Percentiles rank a stretch among this genome's conserved stretches.
phyloP scores from a whole-genome alignment of 2,797 vertebrate species.

The Gymnoscopelus braueri region DNA sequence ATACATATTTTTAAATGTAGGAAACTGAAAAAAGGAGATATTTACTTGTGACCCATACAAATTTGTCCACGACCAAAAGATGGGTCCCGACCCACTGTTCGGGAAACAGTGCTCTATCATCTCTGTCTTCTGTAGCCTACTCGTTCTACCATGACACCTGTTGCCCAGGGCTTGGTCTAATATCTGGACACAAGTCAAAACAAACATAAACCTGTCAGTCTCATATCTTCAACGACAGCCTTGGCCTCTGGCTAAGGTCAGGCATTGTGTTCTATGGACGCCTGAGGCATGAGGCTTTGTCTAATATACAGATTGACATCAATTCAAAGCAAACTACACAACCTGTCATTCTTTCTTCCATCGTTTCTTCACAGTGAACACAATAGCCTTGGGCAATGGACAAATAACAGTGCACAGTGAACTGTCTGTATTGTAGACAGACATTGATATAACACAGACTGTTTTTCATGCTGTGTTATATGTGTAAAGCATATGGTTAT shows the following conservation, averaged over 20 bases:
- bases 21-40: no score
- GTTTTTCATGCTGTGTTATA: no score
- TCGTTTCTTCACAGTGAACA: conserved; percentile 28
- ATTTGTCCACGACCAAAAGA: no score
- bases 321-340: conserved; percentile 55
- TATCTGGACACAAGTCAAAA: conserved; percentile 6
- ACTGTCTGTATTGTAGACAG: neutral
- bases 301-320: conserved; percentile 49
- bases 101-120: no score
- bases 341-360: conserved; percentile 32
- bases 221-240: conserved; percentile 12
- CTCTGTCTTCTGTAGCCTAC: no score
- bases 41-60: no score
- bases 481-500: no score
- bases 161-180: neutral
- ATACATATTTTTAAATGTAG: no score
- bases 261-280: conserved; percentile 34
- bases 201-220: conserved; percentile 14
- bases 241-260: conserved; percentile 25
- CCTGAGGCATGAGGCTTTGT: conserved; percentile 33
- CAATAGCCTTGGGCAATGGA: conserved; percentile 29
- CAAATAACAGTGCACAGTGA: conserved; percentile 19
- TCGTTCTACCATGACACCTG: conserved; percentile 8
- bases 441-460: no score
- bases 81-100: no score